Percentiles rank a stretch among this genome's conserved stretches.
Evolutionary conservation across 2,888 invertebrate species (phyloP).

Genomic region (Nephrocerus scutellatus): DNA sequence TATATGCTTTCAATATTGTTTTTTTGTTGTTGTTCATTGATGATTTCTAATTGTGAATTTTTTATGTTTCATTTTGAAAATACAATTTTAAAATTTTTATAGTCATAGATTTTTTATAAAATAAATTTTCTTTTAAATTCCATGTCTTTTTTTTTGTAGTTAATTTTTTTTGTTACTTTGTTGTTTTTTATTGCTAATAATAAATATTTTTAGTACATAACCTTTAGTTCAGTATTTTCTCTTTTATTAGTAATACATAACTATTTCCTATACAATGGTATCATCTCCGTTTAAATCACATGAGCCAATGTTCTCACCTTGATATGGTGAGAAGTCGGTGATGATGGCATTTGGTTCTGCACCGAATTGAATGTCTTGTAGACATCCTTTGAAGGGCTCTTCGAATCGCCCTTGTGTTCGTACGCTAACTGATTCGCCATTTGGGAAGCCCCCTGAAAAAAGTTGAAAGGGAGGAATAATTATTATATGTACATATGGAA

Average conservation of each 20-base stretch:
- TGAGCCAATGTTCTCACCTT: slow-evolving; percentile 54
- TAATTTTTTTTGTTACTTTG: slow-evolving; percentile 16
- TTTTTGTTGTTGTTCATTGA: slow-evolving; percentile 6
- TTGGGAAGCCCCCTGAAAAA: slow-evolving; percentile 52
- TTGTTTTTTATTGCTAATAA: slow-evolving; percentile 17
- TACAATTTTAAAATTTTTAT: slow-evolving; percentile 16
- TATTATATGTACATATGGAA: no score
- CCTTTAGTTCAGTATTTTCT: slow-evolving; percentile 22
- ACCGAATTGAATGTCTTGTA: slow-evolving; percentile 53
- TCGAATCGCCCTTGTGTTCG: slow-evolving; percentile 51
- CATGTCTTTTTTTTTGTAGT: slow-evolving; percentile 19
- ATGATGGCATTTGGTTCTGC: slow-evolving; percentile 42
- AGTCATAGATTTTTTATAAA: slow-evolving; percentile 15
- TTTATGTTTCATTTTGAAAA: slow-evolving; percentile 14
- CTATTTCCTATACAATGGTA: slow-evolving; percentile 39
- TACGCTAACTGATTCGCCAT: slow-evolving; percentile 46
- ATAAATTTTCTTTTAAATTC: slow-evolving; percentile 15
- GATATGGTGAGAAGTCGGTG: slow-evolving; percentile 53
- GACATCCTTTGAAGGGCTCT: slow-evolving; percentile 55
- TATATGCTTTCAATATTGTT: slow-evolving; percentile 5
- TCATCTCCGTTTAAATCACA: slow-evolving; percentile 51
- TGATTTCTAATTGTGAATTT: no score
- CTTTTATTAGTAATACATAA: slow-evolving; percentile 24
- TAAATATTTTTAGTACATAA: slow-evolving; percentile 21
- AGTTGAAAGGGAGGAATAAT: no score